Conservation (phyloP, 92 coral and sea anemone genomes). For the Actinernus sp. region DNA sequence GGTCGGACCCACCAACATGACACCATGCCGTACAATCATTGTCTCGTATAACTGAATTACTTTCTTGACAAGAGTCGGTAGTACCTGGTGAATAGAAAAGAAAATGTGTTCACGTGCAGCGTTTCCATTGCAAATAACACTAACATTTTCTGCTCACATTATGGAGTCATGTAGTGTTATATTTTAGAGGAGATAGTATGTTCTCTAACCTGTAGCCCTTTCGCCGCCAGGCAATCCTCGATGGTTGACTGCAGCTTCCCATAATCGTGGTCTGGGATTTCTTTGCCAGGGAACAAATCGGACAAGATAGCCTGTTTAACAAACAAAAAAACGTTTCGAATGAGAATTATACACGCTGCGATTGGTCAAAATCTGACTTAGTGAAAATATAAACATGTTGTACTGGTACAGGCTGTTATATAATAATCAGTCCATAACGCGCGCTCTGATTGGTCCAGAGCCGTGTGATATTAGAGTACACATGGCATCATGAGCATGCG, state of each 20-base stretch:
- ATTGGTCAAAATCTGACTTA: too few species aligned
- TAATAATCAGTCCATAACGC: too few species aligned
- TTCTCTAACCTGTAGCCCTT: conserved; percentile 88
- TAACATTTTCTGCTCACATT: too few species aligned
- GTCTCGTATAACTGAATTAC: conserved; percentile 96
- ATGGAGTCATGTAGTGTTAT: too few species aligned
- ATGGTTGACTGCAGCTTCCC: conserved; percentile 96
- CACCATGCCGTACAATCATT: conserved; percentile 98
- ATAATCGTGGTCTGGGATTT: conserved; percentile 98
- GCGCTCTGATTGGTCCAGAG: too few species aligned
- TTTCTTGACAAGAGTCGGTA: conserved; percentile 94
- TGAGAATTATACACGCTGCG: too few species aligned
- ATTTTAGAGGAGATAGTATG: too few species aligned
- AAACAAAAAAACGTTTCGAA: neutral
- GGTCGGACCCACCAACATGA: conserved; percentile 98
- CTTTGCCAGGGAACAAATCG: conserved; percentile 98
- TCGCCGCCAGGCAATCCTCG: conserved; percentile 85
- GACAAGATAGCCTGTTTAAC: conserved; percentile 84
- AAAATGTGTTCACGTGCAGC: neutral
- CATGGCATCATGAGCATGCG: too few species aligned
- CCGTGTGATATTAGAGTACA: too few species aligned
- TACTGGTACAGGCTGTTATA: too few species aligned
- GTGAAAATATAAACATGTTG: too few species aligned
- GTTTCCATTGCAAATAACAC: too few species aligned
- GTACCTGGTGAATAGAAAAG: conserved; percentile 41